These are phyloP conservation scores for Catharus ustulatus DNA, from an alignment of 2,797 vertebrate genomes.

Conservation along the genomic window DNA sequence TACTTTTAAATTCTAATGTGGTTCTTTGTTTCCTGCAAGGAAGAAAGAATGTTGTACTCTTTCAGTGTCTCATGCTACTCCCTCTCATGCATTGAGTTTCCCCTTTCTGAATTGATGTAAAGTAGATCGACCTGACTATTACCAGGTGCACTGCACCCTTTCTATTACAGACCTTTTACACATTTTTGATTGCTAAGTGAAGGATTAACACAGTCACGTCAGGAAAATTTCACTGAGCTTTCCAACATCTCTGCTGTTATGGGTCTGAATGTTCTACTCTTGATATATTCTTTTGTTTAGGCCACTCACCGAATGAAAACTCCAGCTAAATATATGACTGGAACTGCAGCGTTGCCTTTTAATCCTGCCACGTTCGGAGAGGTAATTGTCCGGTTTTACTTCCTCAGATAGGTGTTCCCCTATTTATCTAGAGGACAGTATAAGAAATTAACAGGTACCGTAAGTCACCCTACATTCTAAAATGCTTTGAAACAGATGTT, in stretches of 20 bases:
- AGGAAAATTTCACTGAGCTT: background rate
- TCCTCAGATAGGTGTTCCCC: background rate
- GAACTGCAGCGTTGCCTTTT: conserved; percentile 91
- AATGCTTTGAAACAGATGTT: background rate
- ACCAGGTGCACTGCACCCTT: background rate
- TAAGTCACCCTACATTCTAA: background rate
- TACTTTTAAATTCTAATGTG: background rate
- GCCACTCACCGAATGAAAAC: conserved; percentile 94
- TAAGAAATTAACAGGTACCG: background rate
- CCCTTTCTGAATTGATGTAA: background rate
- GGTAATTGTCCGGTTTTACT: conserved; percentile 76
- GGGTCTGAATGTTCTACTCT: background rate
- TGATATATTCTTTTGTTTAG: conserved; percentile 73
- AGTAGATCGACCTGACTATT: background rate
- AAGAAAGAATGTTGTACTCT: background rate
- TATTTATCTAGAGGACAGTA: background rate
- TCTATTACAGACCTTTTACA: background rate
- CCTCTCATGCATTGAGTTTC: background rate
- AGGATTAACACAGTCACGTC: background rate
- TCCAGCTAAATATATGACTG: conserved; percentile 90
- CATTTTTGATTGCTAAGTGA: background rate
- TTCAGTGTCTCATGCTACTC: background rate
- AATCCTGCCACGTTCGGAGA: conserved; percentile 95
- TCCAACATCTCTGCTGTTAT: background rate
- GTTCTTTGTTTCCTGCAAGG: background rate